Base-by-base conservation (phyloP, 2,797 vertebrate species). In the Smutsia gigantea region DNA sequence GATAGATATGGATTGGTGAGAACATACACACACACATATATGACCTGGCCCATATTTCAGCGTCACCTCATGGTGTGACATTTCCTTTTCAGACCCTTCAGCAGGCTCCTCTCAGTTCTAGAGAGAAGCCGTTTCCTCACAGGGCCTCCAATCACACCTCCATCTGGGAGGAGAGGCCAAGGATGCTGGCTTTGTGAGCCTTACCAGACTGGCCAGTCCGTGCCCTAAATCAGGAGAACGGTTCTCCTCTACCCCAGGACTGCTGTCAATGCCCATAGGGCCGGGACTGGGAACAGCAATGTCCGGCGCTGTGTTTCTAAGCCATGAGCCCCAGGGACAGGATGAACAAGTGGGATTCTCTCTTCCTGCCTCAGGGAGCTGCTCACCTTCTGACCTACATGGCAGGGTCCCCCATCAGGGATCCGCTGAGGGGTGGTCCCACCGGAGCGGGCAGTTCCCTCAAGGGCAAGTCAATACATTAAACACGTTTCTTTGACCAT, bases 251-350 rank as follows among this genome's bases (percentile, higher is more conserved):
- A 4, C 34, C n/a, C 64, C n/a, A 27, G 61, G 78, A 23, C 51
- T 57, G 61, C 91, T 72, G 19, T 34, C 1, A 0, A 6, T 39
- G 18, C 7, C 71, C 42, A 0, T 13, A 6, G 2, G 63, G 19
- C 37, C 59, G 64, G 66, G 79, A 63, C 15, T n/a, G 25, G 18
- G 74, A 82, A 18, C 29, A 4, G 4, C 29, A 0, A 6, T 6
- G 57, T 27, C n/a, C 0, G 1, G 21, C 25, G 84, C 13, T 13
- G 15, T 21, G 15, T 5, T 78, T 69, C 55, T 31, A 37, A 93
- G 27, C 68, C 29, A 1, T 0, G 4, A 10, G 1, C 17, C 57
- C 68, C 31, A 6, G 0, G 1, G 53, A 46, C 2, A 11, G 3
- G 19, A 53, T 81, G 7, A 18, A 63, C 8, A 5, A 29, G 0